phyloP scores from a whole-genome alignment of 2,113 vertebrate species.

The Galeopterus variegatus region DNA sequence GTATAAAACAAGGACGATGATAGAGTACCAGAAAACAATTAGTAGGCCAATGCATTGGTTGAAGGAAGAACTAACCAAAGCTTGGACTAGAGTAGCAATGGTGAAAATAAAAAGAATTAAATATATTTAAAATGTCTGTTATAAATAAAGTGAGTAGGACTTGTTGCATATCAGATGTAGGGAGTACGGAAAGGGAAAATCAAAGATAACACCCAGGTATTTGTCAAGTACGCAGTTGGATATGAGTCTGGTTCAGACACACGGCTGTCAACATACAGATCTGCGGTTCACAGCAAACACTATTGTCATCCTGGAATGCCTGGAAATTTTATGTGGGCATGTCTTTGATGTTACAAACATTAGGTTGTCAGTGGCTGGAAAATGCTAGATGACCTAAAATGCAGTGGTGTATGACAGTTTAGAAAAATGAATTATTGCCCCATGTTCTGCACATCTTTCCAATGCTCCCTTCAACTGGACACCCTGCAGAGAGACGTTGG shows the following conservation, averaged over 20 bases:
- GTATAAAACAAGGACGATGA: neutral
- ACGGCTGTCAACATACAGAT: neutral
- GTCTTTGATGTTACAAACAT: neutral
- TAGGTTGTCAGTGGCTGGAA: neutral
- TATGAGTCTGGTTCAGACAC: neutral
- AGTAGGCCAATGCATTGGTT: fast-evolving
- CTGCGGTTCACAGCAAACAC: neutral
- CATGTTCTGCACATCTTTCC: neutral
- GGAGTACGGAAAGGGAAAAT: fast-evolving
- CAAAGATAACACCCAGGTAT: too few species aligned
- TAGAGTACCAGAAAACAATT: neutral
- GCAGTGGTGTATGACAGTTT: fast-evolving
- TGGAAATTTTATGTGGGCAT: neutral
- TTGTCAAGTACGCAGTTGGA: neutral
- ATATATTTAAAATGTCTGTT: neutral
- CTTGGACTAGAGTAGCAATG: too few species aligned
- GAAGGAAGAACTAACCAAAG: neutral
- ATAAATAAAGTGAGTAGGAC: neutral
- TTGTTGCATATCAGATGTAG: neutral
- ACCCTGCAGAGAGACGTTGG: neutral
- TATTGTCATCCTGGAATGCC: fast-evolving
- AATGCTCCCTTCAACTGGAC: neutral
- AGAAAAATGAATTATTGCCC: neutral
- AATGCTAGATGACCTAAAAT: neutral
- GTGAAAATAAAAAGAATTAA: neutral